Evolutionary conservation across 2,797 vertebrate species (phyloP).

Genomic region (Xiphorhynchus erythropygius): DNA sequence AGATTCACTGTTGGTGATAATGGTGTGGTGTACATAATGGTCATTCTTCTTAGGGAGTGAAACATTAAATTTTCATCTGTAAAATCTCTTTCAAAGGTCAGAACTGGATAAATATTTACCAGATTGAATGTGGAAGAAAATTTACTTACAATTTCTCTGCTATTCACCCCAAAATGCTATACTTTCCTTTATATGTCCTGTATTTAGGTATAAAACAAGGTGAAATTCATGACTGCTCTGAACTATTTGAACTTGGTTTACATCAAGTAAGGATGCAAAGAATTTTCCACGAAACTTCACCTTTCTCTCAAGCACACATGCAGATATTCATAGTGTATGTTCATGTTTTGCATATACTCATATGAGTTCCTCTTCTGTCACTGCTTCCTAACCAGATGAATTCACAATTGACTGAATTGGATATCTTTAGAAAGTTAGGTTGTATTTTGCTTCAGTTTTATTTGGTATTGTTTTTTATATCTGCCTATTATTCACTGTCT

Average conservation of each 20-base stretch:
- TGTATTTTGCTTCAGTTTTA: neutral
- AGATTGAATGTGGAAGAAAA: neutral
- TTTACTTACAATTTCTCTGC: neutral
- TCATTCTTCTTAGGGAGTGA: neutral
- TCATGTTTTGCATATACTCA: neutral
- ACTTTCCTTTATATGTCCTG: neutral
- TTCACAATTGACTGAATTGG: neutral
- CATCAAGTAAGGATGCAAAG: neutral
- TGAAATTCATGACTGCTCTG: neutral
- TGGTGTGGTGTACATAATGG: neutral
- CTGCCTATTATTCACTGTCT: neutral
- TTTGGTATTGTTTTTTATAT: neutral
- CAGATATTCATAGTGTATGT: neutral
- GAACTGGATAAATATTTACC: neutral
- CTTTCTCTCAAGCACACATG: neutral
- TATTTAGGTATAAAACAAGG: neutral
- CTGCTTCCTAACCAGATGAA: neutral
- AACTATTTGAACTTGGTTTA: neutral
- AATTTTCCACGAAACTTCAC: neutral
- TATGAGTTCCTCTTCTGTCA: neutral
- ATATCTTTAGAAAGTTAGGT: neutral
- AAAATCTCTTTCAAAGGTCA: neutral
- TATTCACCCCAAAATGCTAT: neutral
- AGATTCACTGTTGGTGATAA: neutral
- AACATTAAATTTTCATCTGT: neutral